These are phyloP conservation scores for Dinocampus coccinellae DNA, from an alignment of 2,888 invertebrate genomes.

Conservation along the genomic window DNA sequence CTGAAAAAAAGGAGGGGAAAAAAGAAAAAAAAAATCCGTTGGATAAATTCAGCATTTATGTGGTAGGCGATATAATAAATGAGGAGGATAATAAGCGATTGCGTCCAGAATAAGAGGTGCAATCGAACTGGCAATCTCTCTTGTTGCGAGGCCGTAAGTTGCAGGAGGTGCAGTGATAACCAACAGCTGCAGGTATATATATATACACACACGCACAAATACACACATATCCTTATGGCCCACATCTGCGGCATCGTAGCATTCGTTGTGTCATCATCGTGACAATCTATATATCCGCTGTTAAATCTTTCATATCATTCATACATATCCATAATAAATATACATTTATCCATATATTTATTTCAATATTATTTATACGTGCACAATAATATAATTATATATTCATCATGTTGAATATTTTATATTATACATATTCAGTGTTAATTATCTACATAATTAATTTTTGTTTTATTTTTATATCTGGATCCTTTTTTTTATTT, in stretches of 20 bases:
- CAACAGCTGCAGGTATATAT: slow-evolving; percentile 58
- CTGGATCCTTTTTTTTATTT: no score
- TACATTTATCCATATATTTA: background rate
- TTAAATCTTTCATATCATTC: slow-evolving; percentile 47
- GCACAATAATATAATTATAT: background rate
- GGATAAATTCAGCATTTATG: slow-evolving; percentile 23
- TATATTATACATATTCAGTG: no score
- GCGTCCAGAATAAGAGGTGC: slow-evolving; percentile 27
- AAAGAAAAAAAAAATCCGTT: background rate
- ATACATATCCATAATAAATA: slow-evolving; percentile 24
- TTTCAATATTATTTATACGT: background rate
- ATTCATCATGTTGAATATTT: background rate
- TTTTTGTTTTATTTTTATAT: no score
- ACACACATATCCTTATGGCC: slow-evolving; percentile 49
- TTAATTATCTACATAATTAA: no score
- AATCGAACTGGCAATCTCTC: slow-evolving; percentile 34
- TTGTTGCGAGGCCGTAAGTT: slow-evolving; percentile 33
- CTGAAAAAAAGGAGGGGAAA: background rate
- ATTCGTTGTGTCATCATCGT: slow-evolving; percentile 52
- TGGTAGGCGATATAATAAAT: slow-evolving; percentile 22
- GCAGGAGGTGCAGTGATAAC: slow-evolving; percentile 58
- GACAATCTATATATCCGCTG: slow-evolving; percentile 45
- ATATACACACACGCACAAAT: no score
- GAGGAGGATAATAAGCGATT: slow-evolving; percentile 34
- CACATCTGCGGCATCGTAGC: slow-evolving; percentile 47